phyloP scores from a whole-genome alignment of 2,888 invertebrate species.

The Eustalomyia histrio region DNA sequence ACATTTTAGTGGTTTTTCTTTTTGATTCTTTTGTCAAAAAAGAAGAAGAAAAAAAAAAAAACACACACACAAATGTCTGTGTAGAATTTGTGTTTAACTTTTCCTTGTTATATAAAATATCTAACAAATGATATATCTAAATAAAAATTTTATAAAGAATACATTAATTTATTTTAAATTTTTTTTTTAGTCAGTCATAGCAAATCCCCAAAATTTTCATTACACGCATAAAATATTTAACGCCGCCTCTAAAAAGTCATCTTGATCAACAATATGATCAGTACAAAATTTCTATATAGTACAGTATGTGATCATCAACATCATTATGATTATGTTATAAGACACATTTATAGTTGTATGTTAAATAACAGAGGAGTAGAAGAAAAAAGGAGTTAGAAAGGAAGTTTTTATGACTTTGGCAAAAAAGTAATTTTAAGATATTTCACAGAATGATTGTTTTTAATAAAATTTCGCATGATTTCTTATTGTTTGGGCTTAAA shows the following conservation, averaged over 20 bases:
- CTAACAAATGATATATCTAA: background rate
- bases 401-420: no score
- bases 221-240: constrained; percentile 61
- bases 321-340: constrained; percentile 1
- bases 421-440: no score
- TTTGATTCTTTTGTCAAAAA: background rate
- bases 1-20: constrained; percentile 18
- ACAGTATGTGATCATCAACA: background rate
- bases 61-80: no score
- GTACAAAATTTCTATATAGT: background rate
- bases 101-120: background rate
- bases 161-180: background rate
- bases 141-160: background rate
- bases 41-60: no score
- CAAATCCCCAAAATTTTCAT: constrained; percentile 46
- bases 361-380: background rate
- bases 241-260: constrained; percentile 44
- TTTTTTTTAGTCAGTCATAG: background rate
- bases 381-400: background rate
- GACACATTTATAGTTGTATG: background rate
- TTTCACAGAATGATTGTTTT: no score
- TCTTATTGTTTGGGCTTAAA: no score
- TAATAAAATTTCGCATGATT: no score
- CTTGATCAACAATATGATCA: constrained; percentile 23
- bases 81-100: background rate